These are phyloP conservation scores for Fragum whitleyi DNA, from an alignment of 2,888 invertebrate genomes.

Conservation along the genomic window DNA sequence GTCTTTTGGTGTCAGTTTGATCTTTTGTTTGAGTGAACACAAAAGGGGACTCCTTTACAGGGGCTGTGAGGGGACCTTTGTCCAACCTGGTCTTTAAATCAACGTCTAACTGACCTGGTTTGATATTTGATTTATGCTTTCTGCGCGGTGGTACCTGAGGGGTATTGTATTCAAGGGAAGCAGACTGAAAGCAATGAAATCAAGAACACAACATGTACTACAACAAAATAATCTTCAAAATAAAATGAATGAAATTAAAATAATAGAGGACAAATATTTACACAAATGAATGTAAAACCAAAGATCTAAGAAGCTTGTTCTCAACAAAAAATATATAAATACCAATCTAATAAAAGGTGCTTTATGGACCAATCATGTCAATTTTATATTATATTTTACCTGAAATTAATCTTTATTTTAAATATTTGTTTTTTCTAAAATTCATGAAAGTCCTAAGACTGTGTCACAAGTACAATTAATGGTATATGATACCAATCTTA, in stretches of 20 bases:
- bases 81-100: neutral
- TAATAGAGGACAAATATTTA: neutral
- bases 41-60: conserved; percentile 17
- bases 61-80: conserved; percentile 33
- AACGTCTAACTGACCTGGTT: conserved; percentile 28
- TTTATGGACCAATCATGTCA: too few species aligned
- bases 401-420: too few species aligned
- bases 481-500: too few species aligned
- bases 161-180: conserved; percentile 63
- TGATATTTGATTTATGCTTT: conserved; percentile 50
- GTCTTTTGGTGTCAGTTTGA: neutral
- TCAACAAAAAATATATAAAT: too few species aligned
- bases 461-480: too few species aligned
- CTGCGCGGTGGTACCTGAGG: conserved; percentile 64
- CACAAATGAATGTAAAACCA: neutral
- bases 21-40: neutral
- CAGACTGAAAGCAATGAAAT: conserved; percentile 72
- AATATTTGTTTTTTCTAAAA: too few species aligned
- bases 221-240: neutral
- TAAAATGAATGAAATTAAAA: neutral
- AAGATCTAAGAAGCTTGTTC: too few species aligned
- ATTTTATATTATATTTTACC: too few species aligned
- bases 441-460: too few species aligned
- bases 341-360: too few species aligned
- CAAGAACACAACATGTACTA: conserved; percentile 57